Conservation (phyloP, 2,888 invertebrate species). For the Dolichopus griseipennis region DNA sequence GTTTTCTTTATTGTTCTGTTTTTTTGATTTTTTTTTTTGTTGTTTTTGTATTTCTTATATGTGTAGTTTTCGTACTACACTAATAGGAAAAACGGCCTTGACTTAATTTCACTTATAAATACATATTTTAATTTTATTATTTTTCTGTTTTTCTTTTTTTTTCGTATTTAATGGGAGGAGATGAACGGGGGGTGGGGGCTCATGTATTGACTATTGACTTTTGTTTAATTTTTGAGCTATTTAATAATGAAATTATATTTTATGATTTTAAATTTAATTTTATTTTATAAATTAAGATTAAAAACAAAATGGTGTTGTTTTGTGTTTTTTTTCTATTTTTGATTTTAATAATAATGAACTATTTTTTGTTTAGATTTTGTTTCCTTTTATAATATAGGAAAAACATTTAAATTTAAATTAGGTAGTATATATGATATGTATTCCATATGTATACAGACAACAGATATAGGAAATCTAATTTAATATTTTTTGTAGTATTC, state of each 20-base stretch:
- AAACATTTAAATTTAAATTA: no score
- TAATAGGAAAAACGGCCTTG: background rate
- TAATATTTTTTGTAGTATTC: no score
- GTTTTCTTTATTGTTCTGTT: no score
- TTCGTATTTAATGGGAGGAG: background rate
- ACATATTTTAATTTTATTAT: background rate
- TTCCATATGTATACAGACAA: no score
- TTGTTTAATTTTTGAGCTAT: no score
- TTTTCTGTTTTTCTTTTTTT: no score
- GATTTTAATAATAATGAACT: background rate
- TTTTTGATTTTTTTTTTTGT: background rate
- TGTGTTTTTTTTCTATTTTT: background rate
- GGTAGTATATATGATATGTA: no score
- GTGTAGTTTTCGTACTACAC: slow-evolving; percentile 2
- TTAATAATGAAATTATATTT: background rate
- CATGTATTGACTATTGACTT: no score
- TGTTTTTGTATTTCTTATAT: background rate
- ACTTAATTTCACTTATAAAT: background rate
- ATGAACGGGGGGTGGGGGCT: background rate
- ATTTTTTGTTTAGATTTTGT: background rate
- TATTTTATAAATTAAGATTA: slow-evolving; percentile 1
- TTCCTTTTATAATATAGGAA: background rate
- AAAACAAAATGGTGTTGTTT: background rate
- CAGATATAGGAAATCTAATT: no score
- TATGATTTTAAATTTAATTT: background rate